Evolutionary conservation across 2,113 vertebrate genomes (phyloP).

Genomic region (Mionectes macconnelli): DNA sequence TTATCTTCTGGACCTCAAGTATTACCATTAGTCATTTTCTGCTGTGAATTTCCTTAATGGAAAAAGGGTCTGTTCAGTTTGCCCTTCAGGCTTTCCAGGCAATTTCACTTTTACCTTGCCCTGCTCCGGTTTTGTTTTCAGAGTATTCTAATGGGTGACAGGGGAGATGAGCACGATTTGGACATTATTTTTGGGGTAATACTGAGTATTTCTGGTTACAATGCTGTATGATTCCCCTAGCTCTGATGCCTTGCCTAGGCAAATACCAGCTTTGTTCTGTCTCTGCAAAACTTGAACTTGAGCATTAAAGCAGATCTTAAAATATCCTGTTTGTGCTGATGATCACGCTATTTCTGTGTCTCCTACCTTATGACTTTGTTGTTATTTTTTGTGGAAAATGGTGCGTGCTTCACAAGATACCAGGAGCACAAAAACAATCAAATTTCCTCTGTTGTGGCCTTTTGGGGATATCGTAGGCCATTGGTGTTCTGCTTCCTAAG

Average conservation of each 20-base stretch:
- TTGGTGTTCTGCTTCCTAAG: not conserved
- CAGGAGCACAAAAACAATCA: not conserved
- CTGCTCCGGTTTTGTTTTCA: not conserved
- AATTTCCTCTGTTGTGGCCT: not conserved
- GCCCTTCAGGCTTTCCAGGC: not conserved
- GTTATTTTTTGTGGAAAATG: not conserved
- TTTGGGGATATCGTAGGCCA: not conserved
- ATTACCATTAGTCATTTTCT: not conserved
- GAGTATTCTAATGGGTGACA: not conserved
- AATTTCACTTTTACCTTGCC: not conserved
- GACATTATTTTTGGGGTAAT: not conserved
- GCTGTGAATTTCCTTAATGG: not conserved
- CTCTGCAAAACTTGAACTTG: not conserved
- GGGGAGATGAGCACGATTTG: not conserved
- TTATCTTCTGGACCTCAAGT: not conserved
- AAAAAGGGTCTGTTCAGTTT: not conserved
- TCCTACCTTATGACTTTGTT: not conserved
- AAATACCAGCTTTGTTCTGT: not conserved
- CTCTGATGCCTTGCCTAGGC: not conserved
- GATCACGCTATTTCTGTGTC: not conserved
- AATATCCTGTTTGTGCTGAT: not conserved
- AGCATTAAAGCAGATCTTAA: not conserved
- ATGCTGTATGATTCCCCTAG: not conserved
- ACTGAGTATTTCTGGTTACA: not conserved
- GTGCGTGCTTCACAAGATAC: not conserved